phyloP scores from a whole-genome alignment of 2,113 vertebrate species.

The Chunga burmeisteri region DNA sequence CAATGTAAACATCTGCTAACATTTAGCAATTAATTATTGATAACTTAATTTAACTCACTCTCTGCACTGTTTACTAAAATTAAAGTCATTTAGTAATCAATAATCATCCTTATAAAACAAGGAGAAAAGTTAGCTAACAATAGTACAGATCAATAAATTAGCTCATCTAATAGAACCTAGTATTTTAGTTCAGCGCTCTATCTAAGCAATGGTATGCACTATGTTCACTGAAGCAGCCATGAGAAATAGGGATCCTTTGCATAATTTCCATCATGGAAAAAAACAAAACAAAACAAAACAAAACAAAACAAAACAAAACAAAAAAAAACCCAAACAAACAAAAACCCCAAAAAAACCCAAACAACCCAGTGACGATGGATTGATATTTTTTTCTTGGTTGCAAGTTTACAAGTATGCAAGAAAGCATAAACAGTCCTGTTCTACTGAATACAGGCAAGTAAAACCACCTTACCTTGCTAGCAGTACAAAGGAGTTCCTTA shows the following conservation, averaged over 20 bases:
- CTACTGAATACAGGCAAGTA: background rate
- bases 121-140: constrained; percentile 21
- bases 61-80: constrained; percentile 45
- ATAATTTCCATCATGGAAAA: background rate
- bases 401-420: background rate
- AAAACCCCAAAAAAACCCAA: background rate
- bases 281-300: background rate
- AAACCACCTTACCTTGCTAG: background rate
- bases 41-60: constrained; percentile 42
- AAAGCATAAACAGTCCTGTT: background rate
- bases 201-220: background rate
- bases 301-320: no score
- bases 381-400: background rate
- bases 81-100: constrained; percentile 44
- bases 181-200: background rate
- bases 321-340: no score
- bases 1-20: constrained; percentile 6
- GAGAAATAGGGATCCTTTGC: background rate
- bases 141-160: constrained; percentile 40
- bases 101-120: constrained; percentile 39
- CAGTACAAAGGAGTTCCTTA: background rate
- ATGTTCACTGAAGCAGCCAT: background rate
- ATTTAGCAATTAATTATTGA: constrained; percentile 58
- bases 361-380: background rate
- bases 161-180: background rate